These are phyloP conservation scores for Microctonus aethiopoides DNA, from an alignment of 2,888 invertebrate genomes.

Conservation along the genomic window DNA sequence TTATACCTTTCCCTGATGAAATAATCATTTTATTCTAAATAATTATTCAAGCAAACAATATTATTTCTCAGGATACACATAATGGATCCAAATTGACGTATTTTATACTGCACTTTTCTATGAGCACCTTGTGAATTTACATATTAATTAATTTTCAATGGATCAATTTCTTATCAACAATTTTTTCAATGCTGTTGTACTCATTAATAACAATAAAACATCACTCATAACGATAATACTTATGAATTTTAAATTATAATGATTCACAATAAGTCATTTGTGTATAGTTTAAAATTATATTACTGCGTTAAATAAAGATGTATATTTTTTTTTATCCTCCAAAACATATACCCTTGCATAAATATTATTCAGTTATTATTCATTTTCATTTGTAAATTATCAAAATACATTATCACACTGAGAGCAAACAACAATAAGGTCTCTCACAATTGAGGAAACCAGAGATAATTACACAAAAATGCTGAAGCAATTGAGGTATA, in stretches of 20 bases:
- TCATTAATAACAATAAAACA: conserved; percentile 53
- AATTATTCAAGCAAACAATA: not conserved
- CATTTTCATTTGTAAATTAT: conserved; percentile 13
- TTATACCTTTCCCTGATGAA: not conserved
- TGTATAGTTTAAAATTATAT: not conserved
- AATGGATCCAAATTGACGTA: too few relatives aligned
- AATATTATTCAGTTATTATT: not conserved
- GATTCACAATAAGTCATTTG: not conserved
- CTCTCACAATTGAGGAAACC: not conserved
- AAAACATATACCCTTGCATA: not conserved
- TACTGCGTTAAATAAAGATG: not conserved
- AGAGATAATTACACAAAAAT: conserved; percentile 3
- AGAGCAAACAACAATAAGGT: conserved; percentile 1
- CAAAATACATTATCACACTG: conserved; percentile 30
- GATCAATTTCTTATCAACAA: conserved; percentile 16
- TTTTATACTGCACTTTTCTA: not conserved
- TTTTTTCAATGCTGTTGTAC: conserved; percentile 27
- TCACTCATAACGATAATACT: conserved; percentile 51
- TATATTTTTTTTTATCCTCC: not conserved
- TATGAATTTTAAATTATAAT: conserved; percentile 38
- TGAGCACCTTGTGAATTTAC: not conserved
- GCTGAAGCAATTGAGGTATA: conserved; percentile 29
- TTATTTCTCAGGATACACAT: too few relatives aligned
- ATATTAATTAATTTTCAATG: not conserved
- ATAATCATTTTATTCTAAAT: not conserved